These are phyloP conservation scores for Discoglossus pictus DNA, from an alignment of 2,797 vertebrate species.

Conservation along the genomic window DNA sequence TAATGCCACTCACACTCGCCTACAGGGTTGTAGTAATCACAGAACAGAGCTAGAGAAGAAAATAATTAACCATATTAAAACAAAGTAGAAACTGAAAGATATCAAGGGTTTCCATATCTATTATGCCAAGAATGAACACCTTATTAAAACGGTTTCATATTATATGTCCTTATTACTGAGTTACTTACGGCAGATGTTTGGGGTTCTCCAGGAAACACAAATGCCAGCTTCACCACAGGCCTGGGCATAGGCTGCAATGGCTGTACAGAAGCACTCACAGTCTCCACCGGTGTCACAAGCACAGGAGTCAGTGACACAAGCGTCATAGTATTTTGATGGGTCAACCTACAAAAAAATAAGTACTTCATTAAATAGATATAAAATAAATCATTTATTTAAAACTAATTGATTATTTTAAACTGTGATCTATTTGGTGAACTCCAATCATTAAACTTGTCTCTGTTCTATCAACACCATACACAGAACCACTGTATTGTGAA, in stretches of 20 bases:
- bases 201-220: constrained; percentile 86
- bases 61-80: neutral
- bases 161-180: neutral
- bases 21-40: constrained; percentile 86
- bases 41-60: constrained; percentile 83
- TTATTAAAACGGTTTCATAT: no score
- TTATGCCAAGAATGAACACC: no score
- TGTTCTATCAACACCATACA: no score
- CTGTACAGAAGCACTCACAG: constrained; percentile 85
- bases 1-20: constrained; percentile 89
- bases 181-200: constrained; percentile 88
- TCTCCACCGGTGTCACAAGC: constrained; percentile 88
- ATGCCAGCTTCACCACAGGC: constrained; percentile 79
- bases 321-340: constrained; percentile 78
- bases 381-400: no score
- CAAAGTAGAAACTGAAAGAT: neutral
- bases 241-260: constrained; percentile 87
- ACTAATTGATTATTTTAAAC: no score
- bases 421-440: no score
- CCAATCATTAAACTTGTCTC: no score
- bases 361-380: no score
- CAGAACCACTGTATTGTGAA: no score
- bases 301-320: constrained; percentile 83
- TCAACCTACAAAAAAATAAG: constrained; percentile 72
- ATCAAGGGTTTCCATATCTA: neutral